Conservation (phyloP, 2,113 vertebrate species). For the Coracopsis vasa region DNA sequence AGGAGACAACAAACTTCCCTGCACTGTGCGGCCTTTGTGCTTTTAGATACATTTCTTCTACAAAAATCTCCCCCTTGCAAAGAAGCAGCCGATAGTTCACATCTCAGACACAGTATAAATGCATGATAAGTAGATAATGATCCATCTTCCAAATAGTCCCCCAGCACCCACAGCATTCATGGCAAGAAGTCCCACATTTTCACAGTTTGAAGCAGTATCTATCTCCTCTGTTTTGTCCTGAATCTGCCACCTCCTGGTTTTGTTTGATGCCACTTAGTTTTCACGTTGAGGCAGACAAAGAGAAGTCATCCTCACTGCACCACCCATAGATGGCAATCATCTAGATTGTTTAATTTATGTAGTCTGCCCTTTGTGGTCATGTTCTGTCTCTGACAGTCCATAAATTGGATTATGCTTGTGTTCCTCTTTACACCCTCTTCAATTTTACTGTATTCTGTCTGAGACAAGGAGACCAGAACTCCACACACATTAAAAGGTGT, state of each 20-base stretch:
- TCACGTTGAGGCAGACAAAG: not conserved
- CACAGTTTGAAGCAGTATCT: not conserved
- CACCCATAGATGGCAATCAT: not conserved
- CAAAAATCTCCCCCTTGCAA: not conserved
- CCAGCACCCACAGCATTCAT: not conserved
- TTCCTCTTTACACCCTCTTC: not conserved
- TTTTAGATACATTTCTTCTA: not conserved
- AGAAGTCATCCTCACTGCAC: not conserved
- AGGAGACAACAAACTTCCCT: not conserved
- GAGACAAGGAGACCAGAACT: not conserved
- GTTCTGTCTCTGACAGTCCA: not conserved
- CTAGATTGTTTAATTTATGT: not conserved
- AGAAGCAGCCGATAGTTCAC: not conserved
- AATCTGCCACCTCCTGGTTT: not conserved
- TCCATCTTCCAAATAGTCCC: not conserved
- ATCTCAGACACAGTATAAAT: not conserved
- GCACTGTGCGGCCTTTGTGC: not conserved
- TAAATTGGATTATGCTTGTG: not conserved
- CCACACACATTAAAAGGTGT: not conserved
- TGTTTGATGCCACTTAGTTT: not conserved
- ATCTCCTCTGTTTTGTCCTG: not conserved
- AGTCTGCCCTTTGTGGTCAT: not conserved
- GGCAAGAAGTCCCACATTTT: not conserved
- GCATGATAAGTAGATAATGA: not conserved
- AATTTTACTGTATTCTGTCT: not conserved